Evolutionary conservation across 2,113 vertebrate genomes (phyloP), one percentile per base, ranked within the genome.

Genomic region (Willisornis vidua): DNA sequence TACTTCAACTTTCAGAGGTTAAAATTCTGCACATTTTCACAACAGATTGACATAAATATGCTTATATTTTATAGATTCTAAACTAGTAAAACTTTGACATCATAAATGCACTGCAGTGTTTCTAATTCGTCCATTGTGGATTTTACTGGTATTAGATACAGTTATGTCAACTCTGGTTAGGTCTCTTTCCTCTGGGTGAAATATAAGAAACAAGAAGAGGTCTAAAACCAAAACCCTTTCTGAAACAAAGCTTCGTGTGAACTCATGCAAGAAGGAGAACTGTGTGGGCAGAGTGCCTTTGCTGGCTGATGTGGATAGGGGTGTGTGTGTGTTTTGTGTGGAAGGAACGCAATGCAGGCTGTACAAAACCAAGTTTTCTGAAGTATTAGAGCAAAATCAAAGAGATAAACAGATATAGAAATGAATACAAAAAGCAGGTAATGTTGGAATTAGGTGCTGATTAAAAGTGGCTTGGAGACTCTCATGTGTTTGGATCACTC

Each of bases 201-300:
- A 61, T 9, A 16, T 41, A 61, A 74, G 54, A 79, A 90, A 57
- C 10, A 74, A 89, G 75, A 59, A 59, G 61, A 82, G 12, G 33
- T 39, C 48, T 75, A 55, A 93, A 55, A 85, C 17, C 25, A 67
- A 85, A 90, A 49, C 71, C 22, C 52, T 39, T 68, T 67, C 63
- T 88, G 54, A 83, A 96, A 84, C 41, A 73, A 92, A 86, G 67
- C 55, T 77, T 57, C 0, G 1, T 84, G 67, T 88, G 86, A 92
- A 80, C 45, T 90, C 52, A 7, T 10, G 24, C 51, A 90, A 76
- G 72, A 94, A 74, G 70, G 79, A 94, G 75, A 72, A n/a, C 10
- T 86, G 75, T 71, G 93, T 92, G 83, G 96, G 89, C 91, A 70
- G 91, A 46, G 61, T 51, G 85, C 89, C 63, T 90, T 71, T 49